phyloP scores from a whole-genome alignment of 2,113 vertebrate species.

The Saguinus midas region DNA sequence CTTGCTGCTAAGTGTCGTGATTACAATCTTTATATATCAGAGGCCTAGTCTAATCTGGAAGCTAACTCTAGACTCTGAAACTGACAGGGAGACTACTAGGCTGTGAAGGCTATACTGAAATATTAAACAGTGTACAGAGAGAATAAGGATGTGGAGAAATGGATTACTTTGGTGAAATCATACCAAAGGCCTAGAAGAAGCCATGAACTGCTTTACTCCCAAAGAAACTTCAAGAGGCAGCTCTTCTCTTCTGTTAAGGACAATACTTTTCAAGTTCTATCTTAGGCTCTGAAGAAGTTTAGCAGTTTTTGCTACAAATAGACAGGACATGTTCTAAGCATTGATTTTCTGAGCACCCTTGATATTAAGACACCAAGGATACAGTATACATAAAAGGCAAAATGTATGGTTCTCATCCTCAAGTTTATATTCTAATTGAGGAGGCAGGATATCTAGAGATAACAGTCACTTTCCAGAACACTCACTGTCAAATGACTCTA shows the following conservation, averaged over 20 bases:
- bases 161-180: not conserved
- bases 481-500: not conserved
- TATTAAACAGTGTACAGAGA: not conserved
- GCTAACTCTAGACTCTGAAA: not conserved
- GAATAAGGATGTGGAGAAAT: too few relatives aligned
- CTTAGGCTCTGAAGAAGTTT: not conserved
- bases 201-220: not conserved
- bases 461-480: not conserved
- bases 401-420: not conserved
- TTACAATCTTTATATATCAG: not conserved
- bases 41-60: not conserved
- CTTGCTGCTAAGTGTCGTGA: not conserved
- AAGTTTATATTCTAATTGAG: not conserved
- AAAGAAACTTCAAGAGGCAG: not conserved
- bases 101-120: not conserved
- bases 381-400: not conserved
- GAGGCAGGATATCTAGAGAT: not conserved
- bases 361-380: not conserved
- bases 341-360: not conserved
- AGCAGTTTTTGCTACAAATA: not conserved
- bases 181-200: not conserved
- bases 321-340: not conserved
- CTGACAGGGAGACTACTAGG: not conserved
- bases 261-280: not conserved
- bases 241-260: not conserved